phyloP scores from a whole-genome alignment of 2,888 invertebrate species.

The Scrobipalpa atriplicella region DNA sequence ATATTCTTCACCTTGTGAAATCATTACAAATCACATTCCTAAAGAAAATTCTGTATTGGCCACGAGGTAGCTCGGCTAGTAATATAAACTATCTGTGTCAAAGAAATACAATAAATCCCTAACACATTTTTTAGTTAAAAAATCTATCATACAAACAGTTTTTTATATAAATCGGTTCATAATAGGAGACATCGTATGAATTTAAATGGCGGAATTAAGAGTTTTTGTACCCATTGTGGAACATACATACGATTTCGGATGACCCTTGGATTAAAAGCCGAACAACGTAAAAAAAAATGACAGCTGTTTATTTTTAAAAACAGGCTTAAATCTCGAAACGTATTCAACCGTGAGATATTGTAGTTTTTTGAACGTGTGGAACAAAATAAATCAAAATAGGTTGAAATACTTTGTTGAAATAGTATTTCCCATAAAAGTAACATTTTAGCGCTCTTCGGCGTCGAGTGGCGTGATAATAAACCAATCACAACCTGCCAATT shows the following conservation, averaged over 20 bases:
- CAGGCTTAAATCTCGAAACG: conserved; percentile 14
- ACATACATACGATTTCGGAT: conserved; percentile 30
- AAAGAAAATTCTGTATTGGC: too few relatives aligned
- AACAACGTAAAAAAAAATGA: conserved; percentile 31
- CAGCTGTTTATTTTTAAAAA: conserved; percentile 31
- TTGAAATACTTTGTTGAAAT: background rate
- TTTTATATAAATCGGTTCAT: conserved; percentile 27
- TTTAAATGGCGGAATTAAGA: conserved; percentile 38
- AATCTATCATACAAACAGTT: conserved; percentile 14
- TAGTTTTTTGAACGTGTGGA: conserved; percentile 9
- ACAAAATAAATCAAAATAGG: conserved; percentile 12
- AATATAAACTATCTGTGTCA: too few relatives aligned
- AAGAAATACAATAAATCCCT: background rate
- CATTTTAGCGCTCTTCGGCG: background rate
- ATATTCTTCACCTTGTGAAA: too few relatives aligned
- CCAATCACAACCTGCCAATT: background rate
- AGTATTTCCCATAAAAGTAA: background rate
- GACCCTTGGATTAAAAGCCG: conserved; percentile 34
- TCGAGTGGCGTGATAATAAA: background rate
- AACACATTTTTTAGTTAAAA: background rate
- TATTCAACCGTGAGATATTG: conserved; percentile 29
- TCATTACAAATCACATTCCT: too few relatives aligned
- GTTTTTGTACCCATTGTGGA: conserved; percentile 34
- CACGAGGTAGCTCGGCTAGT: too few relatives aligned
- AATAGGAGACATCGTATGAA: conserved; percentile 36